phyloP scores from a whole-genome alignment of 2,797 vertebrate genomes.

The Tarsius wallacei region DNA sequence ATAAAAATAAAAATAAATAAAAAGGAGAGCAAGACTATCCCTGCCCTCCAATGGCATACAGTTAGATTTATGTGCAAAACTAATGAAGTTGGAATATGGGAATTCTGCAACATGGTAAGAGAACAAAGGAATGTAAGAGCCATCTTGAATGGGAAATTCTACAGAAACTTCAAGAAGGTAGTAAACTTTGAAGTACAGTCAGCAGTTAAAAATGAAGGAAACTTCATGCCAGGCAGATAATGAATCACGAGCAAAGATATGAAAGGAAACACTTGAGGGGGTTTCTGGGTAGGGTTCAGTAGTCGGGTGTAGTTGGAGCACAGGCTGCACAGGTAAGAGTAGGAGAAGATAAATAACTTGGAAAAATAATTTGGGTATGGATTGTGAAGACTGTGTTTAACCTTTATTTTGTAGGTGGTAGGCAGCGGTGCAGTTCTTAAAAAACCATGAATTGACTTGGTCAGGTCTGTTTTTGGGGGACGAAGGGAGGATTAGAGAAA shows the following conservation, averaged over 20 bases:
- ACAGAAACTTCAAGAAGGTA: conserved; percentile 25
- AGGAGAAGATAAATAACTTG: background rate
- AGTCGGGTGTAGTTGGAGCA: background rate
- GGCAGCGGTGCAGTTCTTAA: background rate
- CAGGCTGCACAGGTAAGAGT: background rate
- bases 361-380: background rate
- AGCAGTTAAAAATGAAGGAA: conserved; percentile 15
- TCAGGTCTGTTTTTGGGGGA: background rate
- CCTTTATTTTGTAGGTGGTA: background rate
- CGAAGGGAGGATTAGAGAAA: background rate
- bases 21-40: background rate
- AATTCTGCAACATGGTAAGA: background rate
- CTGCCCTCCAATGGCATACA: conserved; percentile 10
- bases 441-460: background rate
- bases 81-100: background rate
- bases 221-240: background rate
- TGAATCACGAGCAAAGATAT: background rate
- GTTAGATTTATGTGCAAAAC: background rate
- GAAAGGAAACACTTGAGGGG: background rate
- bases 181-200: background rate
- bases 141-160: background rate
- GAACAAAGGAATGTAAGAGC: background rate
- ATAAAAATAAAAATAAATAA: too few relatives aligned
- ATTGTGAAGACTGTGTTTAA: background rate
- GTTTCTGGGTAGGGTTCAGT: background rate